Percentiles rank a stretch among this genome's conserved stretches.
These are phyloP conservation scores for Myotis brandtii DNA, from an alignment of 2,113 vertebrate genomes.

Conservation along the genomic window DNA sequence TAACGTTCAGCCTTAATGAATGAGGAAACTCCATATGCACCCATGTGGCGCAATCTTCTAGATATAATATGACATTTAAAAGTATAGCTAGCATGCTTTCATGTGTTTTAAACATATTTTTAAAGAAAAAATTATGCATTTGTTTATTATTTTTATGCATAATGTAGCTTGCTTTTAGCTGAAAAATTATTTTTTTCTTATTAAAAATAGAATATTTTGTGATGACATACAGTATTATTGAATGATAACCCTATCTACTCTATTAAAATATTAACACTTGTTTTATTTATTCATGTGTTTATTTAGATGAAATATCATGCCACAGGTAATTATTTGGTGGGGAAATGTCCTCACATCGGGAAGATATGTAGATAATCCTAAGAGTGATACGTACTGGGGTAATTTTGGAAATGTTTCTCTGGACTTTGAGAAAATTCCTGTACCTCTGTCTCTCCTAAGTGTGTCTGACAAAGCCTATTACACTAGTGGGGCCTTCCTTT, in stretches of 20 bases:
- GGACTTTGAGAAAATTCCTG: not conserved
- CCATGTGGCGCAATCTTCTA: not conserved
- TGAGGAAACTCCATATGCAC: not conserved
- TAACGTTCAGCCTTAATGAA: not conserved
- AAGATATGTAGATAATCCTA: not conserved
- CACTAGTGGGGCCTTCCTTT: not conserved
- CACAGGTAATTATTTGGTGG: not conserved
- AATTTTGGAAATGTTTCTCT: not conserved
- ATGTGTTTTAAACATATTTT: not conserved
- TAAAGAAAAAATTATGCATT: not conserved
- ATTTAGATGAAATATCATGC: not conserved
- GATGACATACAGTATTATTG: not conserved
- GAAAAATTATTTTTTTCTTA: not conserved
- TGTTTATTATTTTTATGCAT: not conserved
- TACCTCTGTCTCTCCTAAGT: not conserved
- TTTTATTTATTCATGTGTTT: not conserved
- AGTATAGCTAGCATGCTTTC: not conserved
- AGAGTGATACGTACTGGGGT: not conserved
- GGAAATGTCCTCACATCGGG: not conserved
- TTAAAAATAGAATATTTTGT: not conserved
- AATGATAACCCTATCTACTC: not conserved
- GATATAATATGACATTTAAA: not conserved
- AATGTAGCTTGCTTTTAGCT: not conserved
- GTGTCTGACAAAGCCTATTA: not conserved
- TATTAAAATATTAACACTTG: not conserved